Conservation (phyloP, 2,797 vertebrate species). For the Notamacropus eugenii region DNA sequence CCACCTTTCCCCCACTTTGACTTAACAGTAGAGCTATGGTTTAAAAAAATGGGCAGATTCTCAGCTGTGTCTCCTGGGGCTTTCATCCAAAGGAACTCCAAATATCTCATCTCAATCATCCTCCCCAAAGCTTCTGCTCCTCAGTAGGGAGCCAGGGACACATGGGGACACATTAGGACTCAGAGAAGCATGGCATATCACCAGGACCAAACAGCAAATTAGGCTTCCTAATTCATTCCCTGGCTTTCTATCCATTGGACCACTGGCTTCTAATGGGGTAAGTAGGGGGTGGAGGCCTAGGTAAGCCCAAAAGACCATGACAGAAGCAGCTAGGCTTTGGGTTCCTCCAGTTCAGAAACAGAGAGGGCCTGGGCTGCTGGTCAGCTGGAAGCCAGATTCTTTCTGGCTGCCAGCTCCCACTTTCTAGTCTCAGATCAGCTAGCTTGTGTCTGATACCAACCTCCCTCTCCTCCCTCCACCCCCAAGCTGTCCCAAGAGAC, state of each 20-base stretch:
- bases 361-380: not conserved
- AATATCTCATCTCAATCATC: not conserved
- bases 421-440: not conserved
- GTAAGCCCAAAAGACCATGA: not conserved
- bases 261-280: not conserved
- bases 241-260: not conserved
- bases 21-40: conserved; percentile 44
- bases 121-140: not conserved
- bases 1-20: not conserved
- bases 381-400: not conserved
- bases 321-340: not conserved
- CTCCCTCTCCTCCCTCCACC: not conserved
- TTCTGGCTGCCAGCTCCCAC: not conserved
- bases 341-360: not conserved
- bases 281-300: not conserved
- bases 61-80: not conserved
- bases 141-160: not conserved
- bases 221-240: not conserved
- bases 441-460: not conserved
- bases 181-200: not conserved
- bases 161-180: not conserved
- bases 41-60: conserved; percentile 37
- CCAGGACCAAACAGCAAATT: not conserved
- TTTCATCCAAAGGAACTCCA: conserved; percentile 34
- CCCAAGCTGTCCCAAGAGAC: not conserved